Conservation (phyloP, 2,113 vertebrate species). For the Donacobius atricapilla region DNA sequence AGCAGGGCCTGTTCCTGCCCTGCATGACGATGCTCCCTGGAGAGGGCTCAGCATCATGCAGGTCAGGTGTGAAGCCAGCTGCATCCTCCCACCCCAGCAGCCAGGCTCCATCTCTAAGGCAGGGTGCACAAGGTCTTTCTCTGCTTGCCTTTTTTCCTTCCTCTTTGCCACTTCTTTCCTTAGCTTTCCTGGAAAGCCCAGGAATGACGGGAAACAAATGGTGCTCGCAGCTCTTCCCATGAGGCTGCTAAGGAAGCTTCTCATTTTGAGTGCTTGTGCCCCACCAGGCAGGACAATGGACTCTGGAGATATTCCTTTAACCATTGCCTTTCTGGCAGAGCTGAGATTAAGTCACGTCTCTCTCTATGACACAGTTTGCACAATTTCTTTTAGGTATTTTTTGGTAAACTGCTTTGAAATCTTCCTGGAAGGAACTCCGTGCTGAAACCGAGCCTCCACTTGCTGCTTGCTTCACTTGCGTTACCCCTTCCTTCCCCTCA, state of each 20-base stretch:
- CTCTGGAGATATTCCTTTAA: not conserved
- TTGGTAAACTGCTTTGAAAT: not conserved
- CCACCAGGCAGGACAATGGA: not conserved
- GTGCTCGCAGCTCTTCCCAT: not conserved
- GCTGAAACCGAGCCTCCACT: not conserved
- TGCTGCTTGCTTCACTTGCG: not conserved
- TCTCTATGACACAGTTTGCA: not conserved
- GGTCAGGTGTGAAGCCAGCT: slow-evolving; percentile 15
- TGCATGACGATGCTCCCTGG: fast-evolving
- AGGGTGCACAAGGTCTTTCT: not conserved
- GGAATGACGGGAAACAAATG: not conserved
- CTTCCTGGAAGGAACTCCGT: not conserved
- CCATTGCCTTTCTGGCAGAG: not conserved
- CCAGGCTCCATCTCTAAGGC: not conserved
- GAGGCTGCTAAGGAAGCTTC: slow-evolving; percentile 10
- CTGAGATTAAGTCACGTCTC: not conserved
- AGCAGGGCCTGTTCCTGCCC: not conserved
- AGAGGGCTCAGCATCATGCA: not conserved
- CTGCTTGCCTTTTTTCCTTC: slow-evolving; percentile 7
- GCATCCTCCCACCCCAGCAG: not conserved
- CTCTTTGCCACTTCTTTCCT: slow-evolving; percentile 22
- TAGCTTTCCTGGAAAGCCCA: slow-evolving; percentile 23
- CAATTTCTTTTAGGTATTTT: not conserved
- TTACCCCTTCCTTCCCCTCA: slow-evolving; percentile 46
- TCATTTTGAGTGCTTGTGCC: not conserved